Evolutionary conservation across 2,113 vertebrate species (phyloP).

Genomic region (Vireo altiloquus): DNA sequence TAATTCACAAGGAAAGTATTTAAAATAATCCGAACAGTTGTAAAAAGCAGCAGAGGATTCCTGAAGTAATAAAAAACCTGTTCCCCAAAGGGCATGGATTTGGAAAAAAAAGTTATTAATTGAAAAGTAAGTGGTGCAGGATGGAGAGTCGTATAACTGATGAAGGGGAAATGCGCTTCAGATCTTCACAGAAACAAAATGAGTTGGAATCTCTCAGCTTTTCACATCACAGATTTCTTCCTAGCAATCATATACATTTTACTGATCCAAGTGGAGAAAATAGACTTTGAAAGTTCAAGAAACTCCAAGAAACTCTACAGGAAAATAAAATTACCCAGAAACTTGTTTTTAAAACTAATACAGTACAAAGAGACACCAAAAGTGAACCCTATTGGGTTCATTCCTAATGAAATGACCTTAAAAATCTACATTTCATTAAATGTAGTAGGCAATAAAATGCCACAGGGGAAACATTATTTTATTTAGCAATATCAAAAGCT

Average conservation of each 20-base stretch:
- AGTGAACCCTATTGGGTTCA: background rate
- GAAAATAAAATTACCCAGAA: background rate
- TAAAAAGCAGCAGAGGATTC: conserved; percentile 31
- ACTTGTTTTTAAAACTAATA: background rate
- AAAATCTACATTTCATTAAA: conserved; percentile 22
- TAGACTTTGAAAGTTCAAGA: background rate
- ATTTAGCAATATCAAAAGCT: conserved; percentile 37
- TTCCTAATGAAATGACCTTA: conserved; percentile 26
- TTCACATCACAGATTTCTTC: background rate
- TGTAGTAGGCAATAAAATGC: background rate
- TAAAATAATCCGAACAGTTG: background rate
- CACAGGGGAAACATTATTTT: conserved; percentile 6
- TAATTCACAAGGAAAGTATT: background rate
- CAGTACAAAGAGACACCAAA: background rate
- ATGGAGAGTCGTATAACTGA: background rate
- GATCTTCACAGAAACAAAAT: background rate
- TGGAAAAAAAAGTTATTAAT: conserved; percentile 1
- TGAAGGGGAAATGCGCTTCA: background rate
- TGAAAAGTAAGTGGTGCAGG: conserved; percentile 23
- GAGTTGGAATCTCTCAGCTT: background rate
- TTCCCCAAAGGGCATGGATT: conserved; percentile 8
- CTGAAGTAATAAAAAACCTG: conserved; percentile 19
- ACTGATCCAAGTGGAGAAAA: background rate
- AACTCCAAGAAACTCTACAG: background rate
- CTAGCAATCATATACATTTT: background rate